Conservation (phyloP, 1,140 invertebrate species). For the Phthorimaea operculella region DNA sequence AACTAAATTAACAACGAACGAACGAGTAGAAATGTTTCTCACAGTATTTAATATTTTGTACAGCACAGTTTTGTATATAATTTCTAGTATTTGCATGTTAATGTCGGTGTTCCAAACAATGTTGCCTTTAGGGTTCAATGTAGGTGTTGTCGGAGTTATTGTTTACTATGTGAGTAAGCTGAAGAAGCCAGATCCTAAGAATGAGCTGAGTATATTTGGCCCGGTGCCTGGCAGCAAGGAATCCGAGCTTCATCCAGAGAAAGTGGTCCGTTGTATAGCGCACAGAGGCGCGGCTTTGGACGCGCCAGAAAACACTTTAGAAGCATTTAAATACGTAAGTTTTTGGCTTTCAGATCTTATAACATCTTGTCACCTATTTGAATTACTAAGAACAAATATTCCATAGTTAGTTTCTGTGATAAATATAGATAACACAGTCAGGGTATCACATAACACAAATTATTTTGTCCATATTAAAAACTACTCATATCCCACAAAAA, state of each 20-base stretch:
- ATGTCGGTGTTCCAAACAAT: conserved; percentile 45
- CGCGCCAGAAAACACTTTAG: conserved; percentile 79
- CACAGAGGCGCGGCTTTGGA: conserved; percentile 78
- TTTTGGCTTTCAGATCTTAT: conserved; percentile 46
- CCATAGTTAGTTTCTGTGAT: no score
- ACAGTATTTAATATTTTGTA: conserved; percentile 30
- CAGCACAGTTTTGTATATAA: conserved; percentile 35
- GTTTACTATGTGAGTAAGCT: conserved; percentile 48
- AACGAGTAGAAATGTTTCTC: conserved; percentile 44
- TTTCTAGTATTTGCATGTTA: conserved; percentile 33
- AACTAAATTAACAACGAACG: conserved; percentile 30
- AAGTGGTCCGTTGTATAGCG: conserved; percentile 65
- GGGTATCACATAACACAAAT: no score
- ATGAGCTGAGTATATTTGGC: conserved; percentile 48
- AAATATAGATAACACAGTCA: no score
- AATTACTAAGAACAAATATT: no score
- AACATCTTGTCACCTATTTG: neutral
- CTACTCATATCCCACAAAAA: no score
- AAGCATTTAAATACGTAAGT: conserved; percentile 76
- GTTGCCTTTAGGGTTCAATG: conserved; percentile 47
- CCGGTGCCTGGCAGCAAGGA: conserved; percentile 42
- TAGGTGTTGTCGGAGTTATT: conserved; percentile 41
- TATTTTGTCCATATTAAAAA: no score
- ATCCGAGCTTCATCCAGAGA: conserved; percentile 32
- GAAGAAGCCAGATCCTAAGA: conserved; percentile 35